Conservation (phyloP, 2,888 invertebrate genomes). For the Nephrotoma flavescens region DNA sequence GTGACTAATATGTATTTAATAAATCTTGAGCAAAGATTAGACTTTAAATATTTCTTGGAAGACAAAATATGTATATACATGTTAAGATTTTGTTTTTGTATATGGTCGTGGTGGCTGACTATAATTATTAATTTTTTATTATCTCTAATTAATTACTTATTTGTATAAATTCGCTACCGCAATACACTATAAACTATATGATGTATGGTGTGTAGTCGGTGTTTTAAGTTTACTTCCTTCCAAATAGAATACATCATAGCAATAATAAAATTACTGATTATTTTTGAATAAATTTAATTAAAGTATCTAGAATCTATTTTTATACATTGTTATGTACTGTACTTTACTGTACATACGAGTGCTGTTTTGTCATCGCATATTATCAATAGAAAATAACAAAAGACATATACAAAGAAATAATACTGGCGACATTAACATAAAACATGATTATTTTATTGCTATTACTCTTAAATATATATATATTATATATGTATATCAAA, state of each 20-base stretch:
- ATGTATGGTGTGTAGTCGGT: background rate
- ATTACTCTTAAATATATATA: background rate
- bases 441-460: background rate
- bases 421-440: background rate
- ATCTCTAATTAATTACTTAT: background rate
- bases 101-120: background rate
- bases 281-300: background rate
- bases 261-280: background rate
- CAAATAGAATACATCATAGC: background rate
- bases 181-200: background rate
- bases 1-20: background rate
- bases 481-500: too few relatives aligned
- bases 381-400: background rate
- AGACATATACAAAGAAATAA: background rate
- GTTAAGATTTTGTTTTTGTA: background rate
- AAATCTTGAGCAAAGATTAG: background rate
- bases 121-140: background rate
- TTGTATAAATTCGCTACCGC: background rate
- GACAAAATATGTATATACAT: background rate
- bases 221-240: background rate
- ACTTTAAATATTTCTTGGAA: background rate
- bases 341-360: background rate
- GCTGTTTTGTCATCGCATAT: background rate
- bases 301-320: background rate
- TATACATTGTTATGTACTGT: background rate